Base-by-base conservation (phyloP, 2,888 invertebrate genomes). In the Cheilosia urbana region DNA sequence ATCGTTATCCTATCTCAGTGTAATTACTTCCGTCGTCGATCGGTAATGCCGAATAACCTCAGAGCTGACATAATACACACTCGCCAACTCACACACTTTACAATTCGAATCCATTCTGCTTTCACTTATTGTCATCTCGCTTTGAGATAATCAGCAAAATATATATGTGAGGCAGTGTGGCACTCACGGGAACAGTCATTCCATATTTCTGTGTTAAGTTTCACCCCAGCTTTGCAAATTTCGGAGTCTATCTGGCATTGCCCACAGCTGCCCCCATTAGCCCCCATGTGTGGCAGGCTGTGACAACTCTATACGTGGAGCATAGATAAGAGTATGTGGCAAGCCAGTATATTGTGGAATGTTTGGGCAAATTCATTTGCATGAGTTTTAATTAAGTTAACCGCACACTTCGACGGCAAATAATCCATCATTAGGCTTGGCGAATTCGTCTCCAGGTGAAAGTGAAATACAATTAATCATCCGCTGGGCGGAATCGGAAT, bases 401-500 rank as follows among this genome's bases (percentile, higher is more conserved):
- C 55, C 76, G 66, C 66, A 76, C 58, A 85, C 47, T 63, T 66
- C 27, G 58, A 69, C 17, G 63, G 55, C 11, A 57, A n/a, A 60
- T 47, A 69, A 68, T 75, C 75, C 49, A 57, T 62, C 68, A 65
- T 51, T 58, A 40, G 45, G 53, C 66, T 51, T 62, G 55, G 45
- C 57, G 27, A 80, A 71, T 58, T 9, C 53, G 27, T 15, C 55
- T 15, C 49, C 60, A 66, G 71, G 85, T 81, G 85, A 85, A 85
- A 85, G 85, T 72, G 76, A 85, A 76, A 72, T 53, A 57, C 49
- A 77, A 77, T 85, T 85, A 72, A 85, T 85, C 76, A 81, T 81
- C 76, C n/a, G 37, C 60, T 37, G 57, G 21, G 51, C 49, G 13
- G 51, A 51, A 7, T 17, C 49, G 13, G 51, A 51, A 7, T 17